These are phyloP conservation scores for Crocuta crocuta DNA, from an alignment of 2,113 vertebrate species.

Conservation along the genomic window DNA sequence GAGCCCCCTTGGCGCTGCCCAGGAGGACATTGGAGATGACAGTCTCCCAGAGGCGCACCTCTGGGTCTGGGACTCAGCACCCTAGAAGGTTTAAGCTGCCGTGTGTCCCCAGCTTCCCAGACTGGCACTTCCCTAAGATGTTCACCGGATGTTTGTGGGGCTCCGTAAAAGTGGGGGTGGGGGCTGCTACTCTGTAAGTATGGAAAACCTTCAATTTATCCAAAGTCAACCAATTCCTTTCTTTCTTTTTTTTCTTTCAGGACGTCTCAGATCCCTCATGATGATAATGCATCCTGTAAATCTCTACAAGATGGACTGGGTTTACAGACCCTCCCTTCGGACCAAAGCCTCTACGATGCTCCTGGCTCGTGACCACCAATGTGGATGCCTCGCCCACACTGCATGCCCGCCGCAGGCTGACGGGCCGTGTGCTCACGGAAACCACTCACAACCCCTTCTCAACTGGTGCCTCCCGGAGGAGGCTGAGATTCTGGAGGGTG, in stretches of 20 bases:
- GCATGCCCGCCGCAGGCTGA: rapidly evolving
- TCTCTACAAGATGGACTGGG: neutral
- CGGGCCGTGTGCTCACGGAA: rapidly evolving
- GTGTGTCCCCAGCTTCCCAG: neutral
- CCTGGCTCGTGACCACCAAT: neutral
- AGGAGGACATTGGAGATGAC: neutral
- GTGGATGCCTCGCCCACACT: rapidly evolving
- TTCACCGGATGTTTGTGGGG: rapidly evolving
- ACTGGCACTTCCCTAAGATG: neutral
- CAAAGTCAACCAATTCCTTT: no score
- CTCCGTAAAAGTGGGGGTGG: neutral
- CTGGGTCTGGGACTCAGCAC: neutral
- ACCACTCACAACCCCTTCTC: neutral
- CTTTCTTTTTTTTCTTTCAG: neutral
- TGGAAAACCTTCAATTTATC: neutral
- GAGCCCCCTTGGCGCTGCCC: rapidly evolving
- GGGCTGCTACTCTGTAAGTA: no score
- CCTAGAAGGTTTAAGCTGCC: neutral
- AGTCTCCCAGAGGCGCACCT: neutral
- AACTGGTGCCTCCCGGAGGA: neutral
- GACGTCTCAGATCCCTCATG: neutral
- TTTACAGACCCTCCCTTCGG: neutral
- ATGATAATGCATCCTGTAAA: rapidly evolving
- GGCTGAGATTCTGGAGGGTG: neutral
- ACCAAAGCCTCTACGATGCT: neutral